phyloP scores from a whole-genome alignment of 2,113 vertebrate species.

The Pachypanchax playfairii region DNA sequence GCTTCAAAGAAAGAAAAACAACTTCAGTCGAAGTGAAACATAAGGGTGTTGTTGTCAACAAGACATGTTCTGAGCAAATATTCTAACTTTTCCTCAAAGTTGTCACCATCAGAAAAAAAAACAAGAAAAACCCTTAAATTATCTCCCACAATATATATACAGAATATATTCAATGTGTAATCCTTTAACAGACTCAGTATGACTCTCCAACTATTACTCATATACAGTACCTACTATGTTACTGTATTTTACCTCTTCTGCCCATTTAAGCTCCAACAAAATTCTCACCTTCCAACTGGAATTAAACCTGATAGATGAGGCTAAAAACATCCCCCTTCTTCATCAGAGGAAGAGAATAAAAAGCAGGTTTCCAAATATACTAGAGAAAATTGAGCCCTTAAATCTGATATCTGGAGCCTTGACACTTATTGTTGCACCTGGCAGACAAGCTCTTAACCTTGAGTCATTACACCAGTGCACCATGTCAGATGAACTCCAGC shows the following conservation, averaged over 20 bases:
- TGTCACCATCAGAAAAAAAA: too few species aligned
- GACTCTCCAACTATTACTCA: too few species aligned
- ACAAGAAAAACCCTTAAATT: too few species aligned
- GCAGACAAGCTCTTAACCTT: constrained; percentile 43
- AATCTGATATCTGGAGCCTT: constrained; percentile 24
- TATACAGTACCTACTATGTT: too few species aligned
- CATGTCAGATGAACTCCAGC: constrained; percentile 37
- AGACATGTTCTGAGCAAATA: too few species aligned
- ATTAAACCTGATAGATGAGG: constrained; percentile 31
- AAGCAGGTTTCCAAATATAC: constrained; percentile 13
- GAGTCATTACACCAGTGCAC: constrained; percentile 39
- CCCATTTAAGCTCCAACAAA: background rate
- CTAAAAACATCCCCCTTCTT: constrained; percentile 5
- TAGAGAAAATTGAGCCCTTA: constrained; percentile 27
- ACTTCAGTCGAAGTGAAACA: too few species aligned
- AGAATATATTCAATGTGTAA: too few species aligned
- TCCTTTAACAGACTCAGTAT: too few species aligned
- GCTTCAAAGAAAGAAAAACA: too few species aligned
- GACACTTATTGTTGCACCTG: constrained; percentile 29
- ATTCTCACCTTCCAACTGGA: constrained; percentile 5
- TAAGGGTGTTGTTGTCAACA: too few species aligned
- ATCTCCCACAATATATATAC: too few species aligned
- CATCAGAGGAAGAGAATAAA: constrained; percentile 25
- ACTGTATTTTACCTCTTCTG: background rate
- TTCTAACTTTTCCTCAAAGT: too few species aligned